A percentile compares a stretch with the other conserved stretches of the same genome.
These are phyloP conservation scores for Tiliqua scincoides DNA, from an alignment of 2,113 vertebrate species.

Conservation along the genomic window DNA sequence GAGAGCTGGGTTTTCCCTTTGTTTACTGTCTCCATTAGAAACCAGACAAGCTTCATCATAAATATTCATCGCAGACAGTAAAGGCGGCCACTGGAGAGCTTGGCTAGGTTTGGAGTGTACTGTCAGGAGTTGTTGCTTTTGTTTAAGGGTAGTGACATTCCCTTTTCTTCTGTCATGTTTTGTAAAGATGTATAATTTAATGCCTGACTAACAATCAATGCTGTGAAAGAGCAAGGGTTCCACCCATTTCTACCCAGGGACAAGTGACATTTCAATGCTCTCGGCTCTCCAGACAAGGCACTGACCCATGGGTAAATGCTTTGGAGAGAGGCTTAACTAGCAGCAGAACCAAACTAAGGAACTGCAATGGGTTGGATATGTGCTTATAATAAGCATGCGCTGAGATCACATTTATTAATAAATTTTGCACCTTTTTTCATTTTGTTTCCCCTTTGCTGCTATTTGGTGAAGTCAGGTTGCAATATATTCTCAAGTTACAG, in stretches of 20 bases:
- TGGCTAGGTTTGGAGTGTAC: neutral
- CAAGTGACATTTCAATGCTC: neutral
- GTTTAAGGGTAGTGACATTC: neutral
- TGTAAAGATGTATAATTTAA: neutral
- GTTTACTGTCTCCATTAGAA: slow-evolving; percentile 72
- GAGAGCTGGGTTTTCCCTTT: slow-evolving; percentile 30
- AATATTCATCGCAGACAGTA: slow-evolving; percentile 48
- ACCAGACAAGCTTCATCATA: slow-evolving; percentile 45
- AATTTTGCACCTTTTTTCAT: too few relatives aligned
- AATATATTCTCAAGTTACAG: neutral
- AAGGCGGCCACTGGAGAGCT: slow-evolving; percentile 9
- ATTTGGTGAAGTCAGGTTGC: neutral
- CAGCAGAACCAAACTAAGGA: neutral
- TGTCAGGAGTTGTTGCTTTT: neutral
- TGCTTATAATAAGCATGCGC: too few relatives aligned
- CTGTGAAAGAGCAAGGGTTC: neutral
- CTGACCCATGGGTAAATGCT: neutral
- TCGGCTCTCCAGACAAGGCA: neutral
- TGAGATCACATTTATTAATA: too few relatives aligned
- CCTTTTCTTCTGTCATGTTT: neutral
- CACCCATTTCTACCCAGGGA: neutral
- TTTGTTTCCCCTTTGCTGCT: too few relatives aligned
- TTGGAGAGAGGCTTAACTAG: neutral
- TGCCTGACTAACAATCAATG: slow-evolving; percentile 25
- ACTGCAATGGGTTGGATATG: neutral